phyloP scores from a whole-genome alignment of 2,888 invertebrate genomes.

The Drosophila infuscata region DNA sequence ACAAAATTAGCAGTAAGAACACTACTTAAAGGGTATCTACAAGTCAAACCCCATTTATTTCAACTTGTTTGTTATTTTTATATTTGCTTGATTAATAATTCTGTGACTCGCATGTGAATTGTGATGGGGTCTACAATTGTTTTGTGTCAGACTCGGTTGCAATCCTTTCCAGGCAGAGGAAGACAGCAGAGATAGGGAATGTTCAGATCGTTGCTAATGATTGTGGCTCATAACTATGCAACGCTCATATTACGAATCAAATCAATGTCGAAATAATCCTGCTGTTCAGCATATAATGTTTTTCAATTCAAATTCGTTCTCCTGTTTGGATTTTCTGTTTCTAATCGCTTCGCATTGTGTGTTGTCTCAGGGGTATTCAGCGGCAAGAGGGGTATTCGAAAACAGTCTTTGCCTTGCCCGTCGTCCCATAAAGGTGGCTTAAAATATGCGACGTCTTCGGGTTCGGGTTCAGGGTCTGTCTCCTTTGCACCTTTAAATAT shows the following conservation, averaged over 20 bases:
- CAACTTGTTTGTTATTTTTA: neutral
- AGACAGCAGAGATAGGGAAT: neutral
- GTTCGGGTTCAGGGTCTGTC: constrained; percentile 22
- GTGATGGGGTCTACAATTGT: neutral
- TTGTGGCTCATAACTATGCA: constrained; percentile 74
- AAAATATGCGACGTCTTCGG: constrained; percentile 59
- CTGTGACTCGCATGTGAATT: constrained; percentile 5
- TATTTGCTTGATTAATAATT: constrained; percentile 5
- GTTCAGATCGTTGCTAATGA: constrained; percentile 39
- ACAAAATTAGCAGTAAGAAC: neutral
- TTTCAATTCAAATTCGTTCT: constrained; percentile 59
- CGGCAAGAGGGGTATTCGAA: constrained; percentile 10
- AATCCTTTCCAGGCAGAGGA: neutral
- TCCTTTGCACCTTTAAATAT: constrained; percentile 40
- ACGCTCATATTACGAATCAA: constrained; percentile 72
- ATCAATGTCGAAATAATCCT: constrained; percentile 56
- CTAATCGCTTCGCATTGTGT: constrained; percentile 62
- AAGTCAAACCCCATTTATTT: neutral
- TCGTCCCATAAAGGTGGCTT: constrained; percentile 56
- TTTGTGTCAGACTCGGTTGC: neutral
- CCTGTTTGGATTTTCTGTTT: constrained; percentile 37
- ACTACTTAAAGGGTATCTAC: neutral
- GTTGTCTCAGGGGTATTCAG: constrained; percentile 27
- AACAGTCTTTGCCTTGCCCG: neutral
- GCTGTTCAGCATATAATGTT: constrained; percentile 22